Evolutionary conservation across 2,113 vertebrate genomes (phyloP), one percentile per base, ranked within the genome.

Genomic region (Antigone vipio): DNA sequence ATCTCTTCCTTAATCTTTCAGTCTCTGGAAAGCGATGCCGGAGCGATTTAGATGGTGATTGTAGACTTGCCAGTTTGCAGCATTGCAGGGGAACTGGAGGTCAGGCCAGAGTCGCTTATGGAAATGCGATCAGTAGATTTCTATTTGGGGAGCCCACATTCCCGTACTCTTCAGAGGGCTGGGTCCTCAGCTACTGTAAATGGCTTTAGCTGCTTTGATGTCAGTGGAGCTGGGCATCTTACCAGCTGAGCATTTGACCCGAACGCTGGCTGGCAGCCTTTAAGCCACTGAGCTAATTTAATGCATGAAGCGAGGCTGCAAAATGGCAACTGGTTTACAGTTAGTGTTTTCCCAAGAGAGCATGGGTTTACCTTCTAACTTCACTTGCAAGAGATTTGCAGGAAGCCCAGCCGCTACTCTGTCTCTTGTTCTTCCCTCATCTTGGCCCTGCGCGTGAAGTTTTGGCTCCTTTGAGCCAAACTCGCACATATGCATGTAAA

Each of bases 401-500:
- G 64, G 12, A 27, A 56, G 21, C 32, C 44, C 44, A 85, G 1
- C 5, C 0, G 0, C 35, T 66, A 2, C 45, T 52, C 8, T 20
- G 7, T 30, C 63, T 84, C 13, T 11, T 42, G 38, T 68, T 58
- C 9, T 13, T 56, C 1, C 13, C 27, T 50, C 32, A 2, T 38
- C 59, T 35, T 35, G 34, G 21, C 55, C 34, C 30, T 47, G 2
- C 26, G 0, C 0, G 0, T 16, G 35, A 56, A 68, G 23, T 64
- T 85, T 50, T 49, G 22, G 13, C 44, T 79, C 34, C 18, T 80
- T 64, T 21, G 72, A 89, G 34, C 15, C 49, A 9, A 72, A 17
- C 49, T 35, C 32, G 14, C 9, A 3, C 1, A 0, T 6, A 9
- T 1, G 3, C 27, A 2, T 2, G 1, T 3, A 5, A 62, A 32